phyloP scores from a whole-genome alignment of 1,140 invertebrate species.

The Trachymyrmex septentrionalis region DNA sequence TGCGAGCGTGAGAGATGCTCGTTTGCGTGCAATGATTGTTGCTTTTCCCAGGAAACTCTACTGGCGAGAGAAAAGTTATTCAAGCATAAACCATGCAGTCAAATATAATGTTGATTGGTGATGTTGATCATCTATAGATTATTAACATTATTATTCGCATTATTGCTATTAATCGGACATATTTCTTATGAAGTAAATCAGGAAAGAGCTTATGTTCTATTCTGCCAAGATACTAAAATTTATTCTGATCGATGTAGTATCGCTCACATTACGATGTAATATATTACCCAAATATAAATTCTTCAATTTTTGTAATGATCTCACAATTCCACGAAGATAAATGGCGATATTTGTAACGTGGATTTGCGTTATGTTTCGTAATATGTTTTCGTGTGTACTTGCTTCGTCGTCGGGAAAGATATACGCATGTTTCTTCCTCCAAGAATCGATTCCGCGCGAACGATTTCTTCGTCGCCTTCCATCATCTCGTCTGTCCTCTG shows the following conservation, averaged over 20 bases:
- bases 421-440: slow-evolving; percentile 53
- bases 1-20: slow-evolving; percentile 61
- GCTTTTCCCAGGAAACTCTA: slow-evolving; percentile 70
- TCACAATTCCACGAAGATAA: slow-evolving; percentile 31
- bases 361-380: slow-evolving; percentile 31
- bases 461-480: slow-evolving; percentile 49
- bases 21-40: slow-evolving; percentile 78
- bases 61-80: slow-evolving; percentile 67
- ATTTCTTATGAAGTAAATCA: background rate
- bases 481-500: slow-evolving; percentile 5
- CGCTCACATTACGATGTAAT: background rate
- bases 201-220: background rate
- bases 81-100: slow-evolving; percentile 29
- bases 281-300: background rate
- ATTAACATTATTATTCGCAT: slow-evolving; percentile 41
- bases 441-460: slow-evolving; percentile 66
- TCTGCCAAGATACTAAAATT: background rate
- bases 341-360: slow-evolving; percentile 35
- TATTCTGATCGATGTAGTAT: background rate
- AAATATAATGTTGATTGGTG: slow-evolving; percentile 57
- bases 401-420: slow-evolving; percentile 15
- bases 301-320: slow-evolving; percentile 6
- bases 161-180: background rate
- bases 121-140: slow-evolving; percentile 57
- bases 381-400: slow-evolving; percentile 29